A percentile compares a stretch with the other conserved stretches of the same genome.
Evolutionary conservation across 2,888 invertebrate species (phyloP).

Genomic region (Zootermopsis nevadensis): DNA sequence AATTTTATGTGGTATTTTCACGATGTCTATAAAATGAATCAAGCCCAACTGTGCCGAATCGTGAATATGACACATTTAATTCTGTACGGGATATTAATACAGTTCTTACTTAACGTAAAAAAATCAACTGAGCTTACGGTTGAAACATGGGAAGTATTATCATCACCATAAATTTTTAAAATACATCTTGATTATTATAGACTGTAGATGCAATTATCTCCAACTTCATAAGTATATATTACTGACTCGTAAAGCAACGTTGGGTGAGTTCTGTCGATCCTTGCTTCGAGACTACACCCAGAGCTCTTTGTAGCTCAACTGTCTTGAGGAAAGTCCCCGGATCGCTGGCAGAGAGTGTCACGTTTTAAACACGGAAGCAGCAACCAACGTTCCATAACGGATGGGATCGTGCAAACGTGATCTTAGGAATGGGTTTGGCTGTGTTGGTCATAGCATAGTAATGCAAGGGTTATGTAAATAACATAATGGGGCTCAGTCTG

Average conservation of each 20-base stretch:
- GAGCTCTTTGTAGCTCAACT: background rate
- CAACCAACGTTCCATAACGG: background rate
- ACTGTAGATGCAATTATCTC: background rate
- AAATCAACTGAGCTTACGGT: too few relatives aligned
- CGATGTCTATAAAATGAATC: too few relatives aligned
- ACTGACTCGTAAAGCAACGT: background rate
- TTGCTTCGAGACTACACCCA: background rate
- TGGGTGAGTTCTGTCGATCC: background rate
- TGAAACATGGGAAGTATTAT: too few relatives aligned
- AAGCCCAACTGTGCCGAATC: too few relatives aligned
- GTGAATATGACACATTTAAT: too few relatives aligned
- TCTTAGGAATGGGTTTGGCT: conserved; percentile 19
- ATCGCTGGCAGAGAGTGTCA: conserved; percentile 15
- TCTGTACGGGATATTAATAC: too few relatives aligned
- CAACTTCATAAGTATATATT: background rate
- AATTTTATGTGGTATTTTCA: too few relatives aligned
- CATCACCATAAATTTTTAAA: background rate
- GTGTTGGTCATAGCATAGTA: conserved; percentile 35
- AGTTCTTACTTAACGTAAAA: too few relatives aligned
- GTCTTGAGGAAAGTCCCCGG: conserved; percentile 31
- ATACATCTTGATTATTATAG: background rate
- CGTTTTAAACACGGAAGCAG: background rate
- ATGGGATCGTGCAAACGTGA: conserved; percentile 7
- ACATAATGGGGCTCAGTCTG: conserved; percentile 35
- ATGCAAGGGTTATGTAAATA: background rate